Conservation (phyloP, 2,113 vertebrate genomes). For the Tychaedon coryphoeus region DNA sequence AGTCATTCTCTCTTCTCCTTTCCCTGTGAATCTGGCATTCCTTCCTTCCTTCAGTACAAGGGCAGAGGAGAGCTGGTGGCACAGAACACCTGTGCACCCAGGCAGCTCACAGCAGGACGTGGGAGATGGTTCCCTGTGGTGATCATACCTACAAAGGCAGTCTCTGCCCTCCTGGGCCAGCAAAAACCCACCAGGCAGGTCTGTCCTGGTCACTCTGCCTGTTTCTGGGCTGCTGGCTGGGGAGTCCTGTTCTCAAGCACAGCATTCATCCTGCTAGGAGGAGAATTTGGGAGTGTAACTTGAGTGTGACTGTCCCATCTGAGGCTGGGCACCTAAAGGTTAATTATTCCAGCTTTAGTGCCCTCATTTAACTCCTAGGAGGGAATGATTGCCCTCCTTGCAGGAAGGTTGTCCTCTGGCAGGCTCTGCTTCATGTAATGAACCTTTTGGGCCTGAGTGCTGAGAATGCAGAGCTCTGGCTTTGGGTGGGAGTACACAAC, state of each 20-base stretch:
- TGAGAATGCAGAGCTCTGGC: conserved; percentile 1
- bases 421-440: background rate
- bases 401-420: background rate
- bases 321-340: background rate
- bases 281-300: background rate
- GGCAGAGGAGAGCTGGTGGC: background rate
- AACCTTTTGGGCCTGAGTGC: background rate
- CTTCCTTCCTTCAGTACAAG: background rate
- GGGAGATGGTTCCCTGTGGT: background rate
- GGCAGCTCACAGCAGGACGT: background rate
- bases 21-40: background rate
- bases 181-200: background rate
- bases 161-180: background rate
- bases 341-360: background rate
- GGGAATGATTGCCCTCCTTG: background rate
- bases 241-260: background rate
- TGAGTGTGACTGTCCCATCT: background rate
- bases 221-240: background rate
- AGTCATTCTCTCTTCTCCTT: conserved; percentile 27
- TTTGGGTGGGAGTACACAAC: background rate
- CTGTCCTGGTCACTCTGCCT: background rate
- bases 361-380: background rate
- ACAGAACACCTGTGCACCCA: background rate
- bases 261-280: background rate
- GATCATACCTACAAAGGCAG: background rate